Conservation (phyloP, 2,113 vertebrate genomes). For the Archocentrus centrarchus region DNA sequence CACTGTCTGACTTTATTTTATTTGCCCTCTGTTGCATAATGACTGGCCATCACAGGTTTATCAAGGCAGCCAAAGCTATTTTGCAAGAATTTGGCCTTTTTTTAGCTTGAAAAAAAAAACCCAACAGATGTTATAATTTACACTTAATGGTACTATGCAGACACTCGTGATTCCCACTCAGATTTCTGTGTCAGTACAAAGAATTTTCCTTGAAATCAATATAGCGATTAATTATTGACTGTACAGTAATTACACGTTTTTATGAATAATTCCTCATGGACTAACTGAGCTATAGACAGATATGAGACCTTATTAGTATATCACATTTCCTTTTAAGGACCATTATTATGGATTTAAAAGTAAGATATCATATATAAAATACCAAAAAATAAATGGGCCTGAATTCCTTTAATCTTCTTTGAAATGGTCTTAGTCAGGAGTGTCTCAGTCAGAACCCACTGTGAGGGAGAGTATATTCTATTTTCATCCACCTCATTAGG, state of each 20-base stretch:
- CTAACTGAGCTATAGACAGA: conserved; percentile 19
- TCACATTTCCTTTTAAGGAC: conserved; percentile 19
- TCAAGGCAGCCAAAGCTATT: conserved; percentile 1
- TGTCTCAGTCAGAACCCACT: conserved; percentile 39
- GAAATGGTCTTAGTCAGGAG: conserved; percentile 37
- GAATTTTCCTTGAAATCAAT: conserved; percentile 26
- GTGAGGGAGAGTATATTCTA: conserved; percentile 63
- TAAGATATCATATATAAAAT: conserved; percentile 4
- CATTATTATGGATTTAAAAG: not conserved
- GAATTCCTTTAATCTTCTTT: conserved; percentile 45
- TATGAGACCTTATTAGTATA: conserved; percentile 16
- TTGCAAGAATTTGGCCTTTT: conserved; percentile 49
- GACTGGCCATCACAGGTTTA: conserved; percentile 33
- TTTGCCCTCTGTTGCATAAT: conserved; percentile 32
- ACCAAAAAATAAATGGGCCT: not conserved
- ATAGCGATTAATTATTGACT: conserved; percentile 33
- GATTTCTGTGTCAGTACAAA: not conserved
- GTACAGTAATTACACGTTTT: conserved; percentile 17
- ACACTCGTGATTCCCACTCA: conserved; percentile 9
- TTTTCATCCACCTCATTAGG: conserved; percentile 73
- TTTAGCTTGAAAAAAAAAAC: not conserved
- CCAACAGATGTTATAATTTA: conserved; percentile 9
- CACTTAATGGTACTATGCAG: conserved; percentile 14
- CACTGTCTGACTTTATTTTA: conserved; percentile 17
- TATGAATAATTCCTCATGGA: conserved; percentile 18